These are phyloP conservation scores for Acleris holmiana DNA, from an alignment of 2,888 invertebrate species.

Conservation along the genomic window DNA sequence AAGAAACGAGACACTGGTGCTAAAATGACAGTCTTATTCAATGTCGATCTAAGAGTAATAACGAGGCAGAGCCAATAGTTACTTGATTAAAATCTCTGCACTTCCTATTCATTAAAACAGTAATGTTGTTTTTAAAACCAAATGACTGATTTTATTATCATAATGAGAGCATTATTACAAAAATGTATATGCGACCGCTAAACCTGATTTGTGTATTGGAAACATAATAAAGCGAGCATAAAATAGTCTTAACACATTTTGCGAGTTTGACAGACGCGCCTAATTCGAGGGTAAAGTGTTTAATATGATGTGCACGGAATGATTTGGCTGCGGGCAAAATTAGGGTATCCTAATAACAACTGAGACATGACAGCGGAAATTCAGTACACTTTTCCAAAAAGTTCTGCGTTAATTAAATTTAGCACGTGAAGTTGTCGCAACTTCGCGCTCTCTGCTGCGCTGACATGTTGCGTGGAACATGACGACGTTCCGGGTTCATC, in stretches of 20 bases:
- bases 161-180: slow-evolving; percentile 9
- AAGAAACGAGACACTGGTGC: slow-evolving; percentile 56
- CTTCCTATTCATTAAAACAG: slow-evolving; percentile 51
- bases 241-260: slow-evolving; percentile 62
- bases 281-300: slow-evolving; percentile 62
- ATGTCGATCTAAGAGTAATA: slow-evolving; percentile 67
- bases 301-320: slow-evolving; percentile 65
- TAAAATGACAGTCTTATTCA: slow-evolving; percentile 65
- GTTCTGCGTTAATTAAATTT: slow-evolving; percentile 71
- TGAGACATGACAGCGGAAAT: slow-evolving; percentile 70
- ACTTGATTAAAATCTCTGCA: slow-evolving; percentile 54
- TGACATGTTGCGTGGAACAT: slow-evolving; percentile 58
- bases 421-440: slow-evolving; percentile 59
- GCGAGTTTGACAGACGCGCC: slow-evolving; percentile 59
- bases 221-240: slow-evolving; percentile 39
- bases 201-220: slow-evolving; percentile 21
- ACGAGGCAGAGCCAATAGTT: slow-evolving; percentile 57
- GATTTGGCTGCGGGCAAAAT: slow-evolving; percentile 64
- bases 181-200: not conserved
- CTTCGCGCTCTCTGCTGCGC: slow-evolving; percentile 56
- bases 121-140: slow-evolving; percentile 51
- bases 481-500: slow-evolving; percentile 47
- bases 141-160: slow-evolving; percentile 45
- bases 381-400: slow-evolving; percentile 68
- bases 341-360: slow-evolving; percentile 66